A percentile compares a stretch with the other conserved stretches of the same genome.
Conservation (phyloP, 2,888 invertebrate genomes). For the Hedya salicella region DNA sequence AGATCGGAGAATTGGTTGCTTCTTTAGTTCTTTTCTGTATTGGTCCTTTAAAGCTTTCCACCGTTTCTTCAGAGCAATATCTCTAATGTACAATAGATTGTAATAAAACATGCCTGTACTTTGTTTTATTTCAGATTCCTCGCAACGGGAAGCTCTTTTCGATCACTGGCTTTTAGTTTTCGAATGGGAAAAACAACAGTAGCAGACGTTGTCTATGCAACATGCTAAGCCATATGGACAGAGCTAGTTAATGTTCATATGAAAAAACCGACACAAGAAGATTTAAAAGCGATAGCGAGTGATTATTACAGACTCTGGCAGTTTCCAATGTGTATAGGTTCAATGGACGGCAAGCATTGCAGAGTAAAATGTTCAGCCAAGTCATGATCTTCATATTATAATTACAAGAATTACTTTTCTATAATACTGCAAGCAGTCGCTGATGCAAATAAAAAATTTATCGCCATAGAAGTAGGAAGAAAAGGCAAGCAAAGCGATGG, state of each 20-base stretch:
- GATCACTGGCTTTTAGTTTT: no score
- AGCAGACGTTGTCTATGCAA: neutral
- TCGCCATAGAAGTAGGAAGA: slow-evolving; percentile 36
- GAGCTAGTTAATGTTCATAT: slow-evolving; percentile 18
- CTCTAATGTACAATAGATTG: neutral
- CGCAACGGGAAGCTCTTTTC: neutral
- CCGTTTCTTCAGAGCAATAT: neutral
- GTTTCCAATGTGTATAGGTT: slow-evolving; percentile 31
- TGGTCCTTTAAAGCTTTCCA: slow-evolving; percentile 8
- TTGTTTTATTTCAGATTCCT: slow-evolving; percentile 1
- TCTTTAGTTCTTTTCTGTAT: slow-evolving; percentile 1
- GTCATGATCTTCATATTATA: slow-evolving; percentile 10
- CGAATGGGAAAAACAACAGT: neutral
- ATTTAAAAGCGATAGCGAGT: slow-evolving; percentile 9
- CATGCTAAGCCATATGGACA: slow-evolving; percentile 25
- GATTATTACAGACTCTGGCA: slow-evolving; percentile 30
- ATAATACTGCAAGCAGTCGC: slow-evolving; percentile 25
- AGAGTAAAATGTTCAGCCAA: slow-evolving; percentile 18
- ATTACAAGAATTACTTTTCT: slow-evolving; percentile 29
- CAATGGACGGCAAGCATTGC: slow-evolving; percentile 31
- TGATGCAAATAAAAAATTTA: slow-evolving; percentile 24
- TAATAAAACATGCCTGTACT: neutral
- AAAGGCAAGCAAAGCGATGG: slow-evolving; percentile 39
- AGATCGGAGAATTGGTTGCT: neutral
- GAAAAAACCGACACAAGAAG: slow-evolving; percentile 18